phyloP scores from a whole-genome alignment of 1,140 invertebrate species.

The Achroia grisella region DNA sequence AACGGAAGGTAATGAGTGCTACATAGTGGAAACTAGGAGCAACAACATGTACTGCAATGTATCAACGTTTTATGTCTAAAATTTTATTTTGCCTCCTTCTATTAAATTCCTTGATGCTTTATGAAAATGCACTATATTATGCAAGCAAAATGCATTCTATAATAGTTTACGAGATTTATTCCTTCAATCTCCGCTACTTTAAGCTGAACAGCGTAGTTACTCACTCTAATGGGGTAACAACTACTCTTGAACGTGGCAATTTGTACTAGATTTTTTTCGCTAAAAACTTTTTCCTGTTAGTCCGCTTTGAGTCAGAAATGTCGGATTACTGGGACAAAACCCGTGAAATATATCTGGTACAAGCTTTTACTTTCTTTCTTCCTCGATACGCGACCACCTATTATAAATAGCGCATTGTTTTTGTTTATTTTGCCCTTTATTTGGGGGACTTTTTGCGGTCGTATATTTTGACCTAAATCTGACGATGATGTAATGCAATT shows the following conservation, averaged over 20 bases:
- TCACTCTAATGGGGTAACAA: conserved; percentile 52
- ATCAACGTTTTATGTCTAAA: too few species aligned
- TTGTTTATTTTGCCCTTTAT: background rate
- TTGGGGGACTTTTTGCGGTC: background rate
- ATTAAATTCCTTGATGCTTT: too few species aligned
- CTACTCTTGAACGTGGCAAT: conserved; percentile 45
- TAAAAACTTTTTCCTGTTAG: conserved; percentile 35
- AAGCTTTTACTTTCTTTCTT: background rate
- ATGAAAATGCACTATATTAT: too few species aligned
- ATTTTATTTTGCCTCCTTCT: too few species aligned
- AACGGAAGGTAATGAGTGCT: too few species aligned
- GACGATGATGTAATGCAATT: background rate
- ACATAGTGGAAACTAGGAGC: too few species aligned
- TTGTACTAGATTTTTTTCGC: conserved; percentile 41
- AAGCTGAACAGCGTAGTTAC: conserved; percentile 23
- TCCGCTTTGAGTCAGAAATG: conserved; percentile 8
- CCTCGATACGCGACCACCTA: background rate
- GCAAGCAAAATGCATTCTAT: conserved; percentile 17
- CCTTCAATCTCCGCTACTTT: conserved; percentile 37
- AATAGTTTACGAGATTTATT: conserved; percentile 36
- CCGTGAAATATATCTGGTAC: conserved; percentile 13
- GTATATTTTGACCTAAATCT: background rate
- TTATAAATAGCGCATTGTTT: conserved; percentile 1
- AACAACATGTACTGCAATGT: too few species aligned
- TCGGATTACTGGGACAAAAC: conserved; percentile 18